Evolutionary conservation across 2,888 invertebrate species (phyloP).

Genomic region (Tethea ocularis): DNA sequence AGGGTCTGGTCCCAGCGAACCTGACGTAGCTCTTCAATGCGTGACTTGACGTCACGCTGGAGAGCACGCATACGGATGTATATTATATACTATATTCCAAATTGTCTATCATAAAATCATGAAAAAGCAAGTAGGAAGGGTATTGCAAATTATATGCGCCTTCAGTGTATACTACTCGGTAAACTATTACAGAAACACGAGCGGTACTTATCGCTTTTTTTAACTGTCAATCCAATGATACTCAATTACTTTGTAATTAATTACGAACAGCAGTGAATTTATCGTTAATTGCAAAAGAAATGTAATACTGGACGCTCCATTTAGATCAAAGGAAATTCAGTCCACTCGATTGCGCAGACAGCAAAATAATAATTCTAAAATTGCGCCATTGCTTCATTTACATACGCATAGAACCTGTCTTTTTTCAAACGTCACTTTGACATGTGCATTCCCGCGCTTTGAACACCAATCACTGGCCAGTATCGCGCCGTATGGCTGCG

Average conservation of each 20-base stretch:
- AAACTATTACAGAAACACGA: neutral
- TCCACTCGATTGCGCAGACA: conserved; percentile 28
- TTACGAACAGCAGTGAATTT: conserved; percentile 10
- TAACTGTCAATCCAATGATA: neutral
- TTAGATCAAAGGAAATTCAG: conserved; percentile 47
- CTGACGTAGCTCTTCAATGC: neutral
- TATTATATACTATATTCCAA: neutral
- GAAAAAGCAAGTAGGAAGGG: neutral
- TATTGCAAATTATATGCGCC: neutral
- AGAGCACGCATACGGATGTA: too few species aligned
- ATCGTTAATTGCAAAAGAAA: conserved; percentile 29
- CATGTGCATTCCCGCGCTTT: conserved; percentile 67
- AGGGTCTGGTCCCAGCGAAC: too few species aligned
- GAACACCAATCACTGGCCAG: conserved; percentile 64
- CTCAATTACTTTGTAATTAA: neutral
- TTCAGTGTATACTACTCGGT: too few species aligned
- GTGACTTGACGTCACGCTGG: too few species aligned
- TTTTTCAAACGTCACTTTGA: conserved; percentile 46
- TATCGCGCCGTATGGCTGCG: conserved; percentile 55
- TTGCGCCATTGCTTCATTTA: conserved; percentile 37
- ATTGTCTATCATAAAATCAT: neutral
- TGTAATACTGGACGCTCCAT: conserved; percentile 43
- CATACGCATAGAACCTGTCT: conserved; percentile 48
- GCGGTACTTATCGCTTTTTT: conserved; percentile 7
- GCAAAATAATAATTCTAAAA: neutral